Percentiles rank a stretch among this genome's conserved stretches.
Evolutionary conservation across 2,888 invertebrate genomes (phyloP).

Genomic region (Pegoplata infirma): DNA sequence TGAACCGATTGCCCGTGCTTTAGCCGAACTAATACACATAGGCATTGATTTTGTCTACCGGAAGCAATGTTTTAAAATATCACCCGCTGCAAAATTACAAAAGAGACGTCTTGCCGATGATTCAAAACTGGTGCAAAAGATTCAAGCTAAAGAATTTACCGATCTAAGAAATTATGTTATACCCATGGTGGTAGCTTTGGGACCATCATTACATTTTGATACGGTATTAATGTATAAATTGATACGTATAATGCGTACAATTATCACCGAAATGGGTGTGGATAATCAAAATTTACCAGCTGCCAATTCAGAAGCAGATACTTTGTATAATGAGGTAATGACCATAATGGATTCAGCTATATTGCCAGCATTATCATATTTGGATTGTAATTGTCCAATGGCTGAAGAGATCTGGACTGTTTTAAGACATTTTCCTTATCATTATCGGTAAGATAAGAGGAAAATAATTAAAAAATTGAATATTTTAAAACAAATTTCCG

Average conservation of each 20-base stretch:
- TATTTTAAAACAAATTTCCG: neutral
- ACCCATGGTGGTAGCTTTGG: constrained; percentile 91
- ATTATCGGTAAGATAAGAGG: constrained; percentile 81
- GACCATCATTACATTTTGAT: constrained; percentile 92
- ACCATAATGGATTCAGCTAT: constrained; percentile 92
- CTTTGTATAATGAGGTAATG: constrained; percentile 89
- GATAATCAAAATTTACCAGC: constrained; percentile 75
- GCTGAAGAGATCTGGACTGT: constrained; percentile 97
- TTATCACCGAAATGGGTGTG: constrained; percentile 76
- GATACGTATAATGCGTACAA: constrained; percentile 79
- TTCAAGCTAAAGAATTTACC: constrained; percentile 82
- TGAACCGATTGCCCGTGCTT: constrained; percentile 86
- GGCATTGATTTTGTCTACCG: constrained; percentile 92
- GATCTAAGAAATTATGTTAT: constrained; percentile 87
- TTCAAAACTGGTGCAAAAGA: constrained; percentile 68
- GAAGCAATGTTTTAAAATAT: constrained; percentile 82
- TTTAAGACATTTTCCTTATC: constrained; percentile 91
- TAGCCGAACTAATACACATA: constrained; percentile 89
- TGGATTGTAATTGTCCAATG: constrained; percentile 96
- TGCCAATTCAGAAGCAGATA: constrained; percentile 77
- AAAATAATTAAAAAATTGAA: neutral
- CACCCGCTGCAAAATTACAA: constrained; percentile 83
- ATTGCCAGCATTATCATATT: constrained; percentile 92
- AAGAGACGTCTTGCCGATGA: constrained; percentile 81
- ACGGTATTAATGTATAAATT: constrained; percentile 94